These are phyloP conservation scores for Pseudococcus longispinus DNA, from an alignment of 2,888 invertebrate species.

Conservation along the genomic window DNA sequence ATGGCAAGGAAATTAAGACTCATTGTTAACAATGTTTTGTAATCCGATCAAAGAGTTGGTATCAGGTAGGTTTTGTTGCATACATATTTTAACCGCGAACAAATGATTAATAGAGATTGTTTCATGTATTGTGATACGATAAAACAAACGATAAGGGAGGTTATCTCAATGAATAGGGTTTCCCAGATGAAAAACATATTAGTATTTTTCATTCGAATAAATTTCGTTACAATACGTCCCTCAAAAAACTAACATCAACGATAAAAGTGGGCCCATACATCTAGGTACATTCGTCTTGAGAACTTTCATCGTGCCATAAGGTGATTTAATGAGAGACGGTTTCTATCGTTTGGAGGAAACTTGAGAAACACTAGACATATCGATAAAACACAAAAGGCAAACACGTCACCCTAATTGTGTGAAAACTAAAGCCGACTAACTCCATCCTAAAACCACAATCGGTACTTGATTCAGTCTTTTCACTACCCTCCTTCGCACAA, in stretches of 20 bases:
- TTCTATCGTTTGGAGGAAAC: neutral
- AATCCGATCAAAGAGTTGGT: slow-evolving; percentile 33
- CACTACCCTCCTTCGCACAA: slow-evolving; percentile 25
- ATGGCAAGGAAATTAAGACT: slow-evolving; percentile 54
- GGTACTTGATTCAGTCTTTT: slow-evolving; percentile 49
- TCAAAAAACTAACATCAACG: neutral
- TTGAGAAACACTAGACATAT: slow-evolving; percentile 44
- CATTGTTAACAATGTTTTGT: slow-evolving; percentile 42
- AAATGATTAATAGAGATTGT: slow-evolving; percentile 33
- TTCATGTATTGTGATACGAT: neutral
- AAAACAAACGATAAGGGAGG: neutral
- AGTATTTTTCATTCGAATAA: neutral
- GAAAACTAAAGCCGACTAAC: slow-evolving; percentile 40
- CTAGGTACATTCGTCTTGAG: neutral
- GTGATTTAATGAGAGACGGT: neutral
- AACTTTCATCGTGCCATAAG: neutral
- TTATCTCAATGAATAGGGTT: neutral
- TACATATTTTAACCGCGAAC: neutral
- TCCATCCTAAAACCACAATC: slow-evolving; percentile 46
- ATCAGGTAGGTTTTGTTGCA: slow-evolving; percentile 18
- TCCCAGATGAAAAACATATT: neutral
- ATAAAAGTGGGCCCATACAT: neutral
- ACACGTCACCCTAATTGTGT: slow-evolving; percentile 51
- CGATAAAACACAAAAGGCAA: slow-evolving; percentile 49
- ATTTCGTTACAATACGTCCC: neutral